Base-by-base conservation (phyloP, 2,888 invertebrate species). In the Drosophila setosimentum region DNA sequence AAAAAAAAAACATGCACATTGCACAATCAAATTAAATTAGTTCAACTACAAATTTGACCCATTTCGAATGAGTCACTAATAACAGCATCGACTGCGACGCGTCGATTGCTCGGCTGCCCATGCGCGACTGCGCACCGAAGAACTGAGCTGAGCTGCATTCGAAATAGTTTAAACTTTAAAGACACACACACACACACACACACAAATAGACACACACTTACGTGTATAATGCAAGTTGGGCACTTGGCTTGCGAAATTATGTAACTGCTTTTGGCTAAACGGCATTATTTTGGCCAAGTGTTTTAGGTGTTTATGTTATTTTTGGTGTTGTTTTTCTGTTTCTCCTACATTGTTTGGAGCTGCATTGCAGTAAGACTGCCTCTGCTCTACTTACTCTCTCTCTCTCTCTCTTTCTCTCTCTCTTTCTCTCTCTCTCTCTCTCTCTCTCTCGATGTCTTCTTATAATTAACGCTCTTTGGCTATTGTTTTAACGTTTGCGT, bases 191-290 rank as follows among this genome's bases (percentile, higher is more conserved):
- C 59, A 50, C 18, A 45, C 10, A 24, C 40, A 50, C 24, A 42
- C 58, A 50, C 18, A 45, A 7, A 24, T 35, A 50, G n/a, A 42
- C 58, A 57, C 24, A 24, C n/a, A 35, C 30, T 51, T 50, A 30
- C 35, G 21, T 68, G 30, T 55, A 27, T 62, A 61, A 68, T 77
- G 73, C 77, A 68, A 59, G 61, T 61, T 42, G 58, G 53, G 53
- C 62, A 60, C 64, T 59, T 78, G 11, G 67, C 49, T 73, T 72
- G 66, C 71, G 72, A 63, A 75, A 75, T 83, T 69, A 83, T 83
- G 87, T 85, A 87, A 87, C 87, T 87, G 87, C 72, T 71, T 78
- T 80, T 78, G 83, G 69, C 86, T 86, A 86, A 86, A 78, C 86
- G 82, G 83, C 73, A 68, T 74, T 85, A 81, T 79, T 80, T 83